Conservation (phyloP, 1,140 invertebrate genomes). For the Orussus abietinus region DNA sequence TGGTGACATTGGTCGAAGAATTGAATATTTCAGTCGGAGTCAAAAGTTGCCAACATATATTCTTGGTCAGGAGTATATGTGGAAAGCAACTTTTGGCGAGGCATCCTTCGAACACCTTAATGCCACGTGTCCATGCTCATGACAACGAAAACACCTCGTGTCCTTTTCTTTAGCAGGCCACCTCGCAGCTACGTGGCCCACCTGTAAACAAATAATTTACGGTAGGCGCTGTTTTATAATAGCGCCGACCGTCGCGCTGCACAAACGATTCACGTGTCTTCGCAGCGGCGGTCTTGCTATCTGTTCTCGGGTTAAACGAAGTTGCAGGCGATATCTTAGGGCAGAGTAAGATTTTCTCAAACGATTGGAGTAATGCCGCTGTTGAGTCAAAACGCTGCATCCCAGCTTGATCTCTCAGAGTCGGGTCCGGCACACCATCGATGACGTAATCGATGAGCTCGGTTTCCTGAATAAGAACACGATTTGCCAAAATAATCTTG, state of each 20-base stretch:
- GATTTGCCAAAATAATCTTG: conserved; percentile 11
- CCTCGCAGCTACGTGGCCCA: conserved; percentile 1
- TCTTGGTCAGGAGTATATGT: too few species aligned
- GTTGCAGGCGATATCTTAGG: neutral
- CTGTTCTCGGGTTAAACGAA: neutral
- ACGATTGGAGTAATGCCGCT: conserved; percentile 5
- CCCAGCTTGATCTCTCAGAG: conserved; percentile 10
- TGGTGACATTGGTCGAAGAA: too few species aligned
- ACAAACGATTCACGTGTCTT: neutral
- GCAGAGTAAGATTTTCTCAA: conserved; percentile 9
- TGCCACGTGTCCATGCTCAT: too few species aligned
- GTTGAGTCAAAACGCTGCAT: conserved; percentile 8
- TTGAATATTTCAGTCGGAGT: too few species aligned
- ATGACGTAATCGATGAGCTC: conserved; percentile 17
- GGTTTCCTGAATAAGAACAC: conserved; percentile 5
- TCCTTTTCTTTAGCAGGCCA: neutral
- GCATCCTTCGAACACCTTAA: too few species aligned
- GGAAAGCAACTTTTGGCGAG: too few species aligned
- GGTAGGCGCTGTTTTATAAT: too few species aligned
- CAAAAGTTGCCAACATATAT: too few species aligned
- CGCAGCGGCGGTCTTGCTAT: neutral
- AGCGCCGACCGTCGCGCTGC: neutral
- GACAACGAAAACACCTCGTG: neutral
- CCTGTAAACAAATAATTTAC: conserved; percentile 2
- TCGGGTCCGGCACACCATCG: conserved; percentile 15